A percentile compares a stretch with the other conserved stretches of the same genome.
These are phyloP conservation scores for Haplochromis vanheusdeni DNA, from an alignment of 2,113 vertebrate genomes.

Conservation along the genomic window DNA sequence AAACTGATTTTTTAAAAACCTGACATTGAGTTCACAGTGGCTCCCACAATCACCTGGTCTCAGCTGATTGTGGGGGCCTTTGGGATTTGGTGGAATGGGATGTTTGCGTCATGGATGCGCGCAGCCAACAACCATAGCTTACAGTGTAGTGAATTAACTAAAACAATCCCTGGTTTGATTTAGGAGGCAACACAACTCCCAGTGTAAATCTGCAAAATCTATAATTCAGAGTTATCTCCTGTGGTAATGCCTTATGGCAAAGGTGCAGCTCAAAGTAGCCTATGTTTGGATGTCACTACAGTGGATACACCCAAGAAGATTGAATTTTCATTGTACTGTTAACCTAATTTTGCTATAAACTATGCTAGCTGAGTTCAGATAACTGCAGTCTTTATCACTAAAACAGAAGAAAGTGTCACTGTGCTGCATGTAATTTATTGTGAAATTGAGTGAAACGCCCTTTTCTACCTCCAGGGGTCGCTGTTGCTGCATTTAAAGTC, in stretches of 20 bases:
- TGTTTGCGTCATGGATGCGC: neutral
- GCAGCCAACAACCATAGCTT: neutral
- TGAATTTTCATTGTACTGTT: neutral
- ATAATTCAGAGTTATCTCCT: neutral
- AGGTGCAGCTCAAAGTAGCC: neutral
- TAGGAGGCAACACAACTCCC: neutral
- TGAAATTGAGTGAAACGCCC: neutral
- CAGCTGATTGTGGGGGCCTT: neutral
- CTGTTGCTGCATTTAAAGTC: constrained; percentile 30
- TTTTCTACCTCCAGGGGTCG: constrained; percentile 8
- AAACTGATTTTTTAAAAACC: neutral
- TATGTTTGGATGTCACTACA: neutral
- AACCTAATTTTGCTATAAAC: neutral
- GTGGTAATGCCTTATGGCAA: neutral
- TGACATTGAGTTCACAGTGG: neutral
- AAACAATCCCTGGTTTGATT: neutral
- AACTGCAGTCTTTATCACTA: neutral
- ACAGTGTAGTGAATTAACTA: neutral
- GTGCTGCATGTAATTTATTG: neutral
- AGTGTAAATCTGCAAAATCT: neutral
- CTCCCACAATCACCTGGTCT: neutral
- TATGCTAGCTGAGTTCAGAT: neutral
- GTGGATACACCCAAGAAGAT: neutral
- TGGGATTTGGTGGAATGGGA: neutral
- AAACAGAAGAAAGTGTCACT: neutral